Evolutionary conservation across 37 sponge, comb jelly and placozoan species (phyloP).

Genomic region (Beroe ovata): DNA sequence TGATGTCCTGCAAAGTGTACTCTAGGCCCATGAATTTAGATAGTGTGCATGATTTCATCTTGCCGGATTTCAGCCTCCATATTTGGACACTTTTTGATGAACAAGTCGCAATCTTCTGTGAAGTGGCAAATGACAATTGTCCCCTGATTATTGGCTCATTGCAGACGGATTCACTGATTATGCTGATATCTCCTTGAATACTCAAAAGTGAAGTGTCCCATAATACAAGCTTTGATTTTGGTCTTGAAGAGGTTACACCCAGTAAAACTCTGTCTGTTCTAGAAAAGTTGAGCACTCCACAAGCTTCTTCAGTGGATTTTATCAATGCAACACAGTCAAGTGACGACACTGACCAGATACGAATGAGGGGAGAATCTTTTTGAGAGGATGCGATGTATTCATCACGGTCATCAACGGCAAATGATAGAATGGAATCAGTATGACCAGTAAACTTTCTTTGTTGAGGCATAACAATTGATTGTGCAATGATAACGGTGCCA

Average conservation of each 20-base stretch:
- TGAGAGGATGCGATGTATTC: conserved; percentile 78
- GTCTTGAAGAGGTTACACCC: conserved; percentile 38
- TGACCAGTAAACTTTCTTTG: conserved; percentile 87
- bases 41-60: conserved; percentile 35
- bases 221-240: conserved; percentile 7
- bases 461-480: conserved; percentile 70
- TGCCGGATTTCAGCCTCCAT: conserved; percentile 37
- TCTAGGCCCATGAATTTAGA: conserved; percentile 30
- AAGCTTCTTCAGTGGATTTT: conserved; percentile 71
- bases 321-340: conserved; percentile 75
- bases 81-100: conserved; percentile 42
- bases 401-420: conserved; percentile 68
- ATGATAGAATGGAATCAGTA: conserved; percentile 74
- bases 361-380: conserved; percentile 73
- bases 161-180: conserved; percentile 8
- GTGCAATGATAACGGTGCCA: conserved; percentile 75
- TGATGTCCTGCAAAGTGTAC: conserved; percentile 11
- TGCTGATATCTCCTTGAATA: conserved; percentile 40
- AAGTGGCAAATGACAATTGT: neutral
- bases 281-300: conserved; percentile 18
- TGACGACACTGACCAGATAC: conserved; percentile 75
- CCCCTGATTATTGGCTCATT: neutral
- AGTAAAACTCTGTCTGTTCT: neutral
- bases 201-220: conserved; percentile 59
- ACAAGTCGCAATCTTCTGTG: conserved; percentile 4